A percentile compares a stretch with the other conserved stretches of the same genome.
phyloP scores from a whole-genome alignment of 2,113 vertebrate species.

The Lamprotornis superbus region DNA sequence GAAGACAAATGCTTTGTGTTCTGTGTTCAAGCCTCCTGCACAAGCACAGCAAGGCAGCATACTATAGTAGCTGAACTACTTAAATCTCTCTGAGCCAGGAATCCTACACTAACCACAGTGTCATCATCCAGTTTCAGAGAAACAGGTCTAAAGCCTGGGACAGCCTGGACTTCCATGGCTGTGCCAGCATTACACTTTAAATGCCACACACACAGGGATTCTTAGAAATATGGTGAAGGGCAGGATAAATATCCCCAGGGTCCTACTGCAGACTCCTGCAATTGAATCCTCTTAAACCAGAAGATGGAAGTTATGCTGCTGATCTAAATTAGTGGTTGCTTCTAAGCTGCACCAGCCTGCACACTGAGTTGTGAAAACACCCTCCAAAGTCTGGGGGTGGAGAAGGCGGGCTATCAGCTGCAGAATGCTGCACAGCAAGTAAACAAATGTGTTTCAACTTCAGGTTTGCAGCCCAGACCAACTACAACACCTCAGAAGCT shows the following conservation, averaged over 20 bases:
- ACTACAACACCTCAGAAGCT: background rate
- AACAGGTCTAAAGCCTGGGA: background rate
- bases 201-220: background rate
- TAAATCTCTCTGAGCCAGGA: background rate
- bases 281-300: background rate
- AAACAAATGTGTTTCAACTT: background rate
- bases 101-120: background rate
- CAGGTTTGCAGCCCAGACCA: background rate
- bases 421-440: background rate
- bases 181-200: background rate
- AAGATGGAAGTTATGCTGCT: background rate
- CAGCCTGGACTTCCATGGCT: background rate
- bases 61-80: background rate
- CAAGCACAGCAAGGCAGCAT: background rate
- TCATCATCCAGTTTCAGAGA: background rate
- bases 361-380: background rate
- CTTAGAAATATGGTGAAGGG: background rate
- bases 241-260: background rate
- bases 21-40: background rate
- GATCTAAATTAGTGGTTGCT: conserved; percentile 36
- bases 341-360: background rate
- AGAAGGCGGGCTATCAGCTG: background rate
- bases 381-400: background rate
- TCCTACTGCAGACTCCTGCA: conserved; percentile 12
- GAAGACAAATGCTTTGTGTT: background rate